Percentiles rank a stretch among this genome's conserved stretches.
These are phyloP conservation scores for Bombus difficillimus DNA, from an alignment of 1,140 invertebrate genomes.

Conservation along the genomic window DNA sequence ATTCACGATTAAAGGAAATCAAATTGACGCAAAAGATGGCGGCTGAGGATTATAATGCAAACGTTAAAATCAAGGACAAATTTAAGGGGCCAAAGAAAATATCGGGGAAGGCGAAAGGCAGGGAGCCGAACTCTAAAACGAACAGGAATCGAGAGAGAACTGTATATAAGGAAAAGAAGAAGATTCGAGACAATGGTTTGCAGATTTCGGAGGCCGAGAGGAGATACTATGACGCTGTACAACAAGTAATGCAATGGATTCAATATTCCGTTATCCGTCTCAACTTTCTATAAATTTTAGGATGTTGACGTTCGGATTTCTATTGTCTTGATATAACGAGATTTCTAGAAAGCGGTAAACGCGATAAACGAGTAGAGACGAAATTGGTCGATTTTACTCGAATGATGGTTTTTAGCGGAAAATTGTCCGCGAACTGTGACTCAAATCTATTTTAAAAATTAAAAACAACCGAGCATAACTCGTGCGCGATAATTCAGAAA, in stretches of 20 bases:
- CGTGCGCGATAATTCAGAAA: too few species aligned
- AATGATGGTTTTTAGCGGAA: too few species aligned
- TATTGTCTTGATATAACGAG: background rate
- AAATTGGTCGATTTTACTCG: too few species aligned
- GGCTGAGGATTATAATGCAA: background rate
- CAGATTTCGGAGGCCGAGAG: constrained; percentile 31
- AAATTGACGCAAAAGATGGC: constrained; percentile 35
- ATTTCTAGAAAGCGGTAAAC: background rate
- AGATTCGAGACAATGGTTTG: constrained; percentile 12
- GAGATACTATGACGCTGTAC: constrained; percentile 47
- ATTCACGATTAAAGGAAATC: constrained; percentile 57
- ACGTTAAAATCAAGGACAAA: background rate
- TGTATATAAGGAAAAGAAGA: constrained; percentile 1
- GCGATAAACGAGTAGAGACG: too few species aligned
- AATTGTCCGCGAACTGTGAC: too few species aligned
- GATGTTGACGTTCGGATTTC: background rate
- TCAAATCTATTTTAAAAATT: too few species aligned
- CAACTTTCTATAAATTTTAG: background rate
- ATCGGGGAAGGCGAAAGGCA: background rate
- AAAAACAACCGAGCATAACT: too few species aligned
- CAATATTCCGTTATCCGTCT: background rate
- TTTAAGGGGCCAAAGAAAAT: background rate
- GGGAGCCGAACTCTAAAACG: background rate
- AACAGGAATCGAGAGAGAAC: background rate
- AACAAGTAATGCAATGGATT: constrained; percentile 36